These are phyloP conservation scores for Macroglossus sobrinus DNA, from an alignment of 2,113 vertebrate species.

Conservation along the genomic window DNA sequence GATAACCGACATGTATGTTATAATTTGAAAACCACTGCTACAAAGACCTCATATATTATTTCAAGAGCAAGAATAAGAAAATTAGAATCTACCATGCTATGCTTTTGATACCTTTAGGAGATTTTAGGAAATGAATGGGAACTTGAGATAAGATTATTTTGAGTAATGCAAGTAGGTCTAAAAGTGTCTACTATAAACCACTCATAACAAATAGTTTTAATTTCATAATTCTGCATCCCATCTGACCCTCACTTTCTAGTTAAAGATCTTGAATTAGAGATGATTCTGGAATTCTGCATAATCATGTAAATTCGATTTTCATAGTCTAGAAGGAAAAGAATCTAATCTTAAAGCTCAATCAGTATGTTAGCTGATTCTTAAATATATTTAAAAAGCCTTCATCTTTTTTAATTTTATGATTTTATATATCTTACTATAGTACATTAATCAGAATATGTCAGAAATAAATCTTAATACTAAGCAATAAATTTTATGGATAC, in stretches of 20 bases:
- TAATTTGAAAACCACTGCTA: not conserved
- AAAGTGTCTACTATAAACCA: not conserved
- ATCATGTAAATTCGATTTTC: not conserved
- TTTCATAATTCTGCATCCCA: not conserved
- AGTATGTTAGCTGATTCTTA: not conserved
- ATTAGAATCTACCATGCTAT: not conserved
- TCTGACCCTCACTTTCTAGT: not conserved
- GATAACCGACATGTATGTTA: not conserved
- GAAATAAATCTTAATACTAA: slow-evolving; percentile 21
- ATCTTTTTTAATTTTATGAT: not conserved
- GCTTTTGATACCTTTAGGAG: not conserved
- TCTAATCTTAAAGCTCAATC: slow-evolving; percentile 13
- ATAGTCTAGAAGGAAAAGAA: not conserved
- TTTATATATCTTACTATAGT: not conserved
- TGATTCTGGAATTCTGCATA: not conserved
- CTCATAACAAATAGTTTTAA: slow-evolving; percentile 8
- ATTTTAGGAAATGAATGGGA: not conserved
- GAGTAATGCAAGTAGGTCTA: not conserved
- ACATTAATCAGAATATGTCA: not conserved
- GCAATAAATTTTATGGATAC: not conserved
- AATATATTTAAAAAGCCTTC: not conserved
- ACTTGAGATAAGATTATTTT: not conserved
- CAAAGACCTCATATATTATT: not conserved
- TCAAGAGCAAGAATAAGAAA: not conserved
- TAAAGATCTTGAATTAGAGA: not conserved